Base-by-base conservation (phyloP, 1,140 invertebrate species). In the Babylonia areolata region DNA sequence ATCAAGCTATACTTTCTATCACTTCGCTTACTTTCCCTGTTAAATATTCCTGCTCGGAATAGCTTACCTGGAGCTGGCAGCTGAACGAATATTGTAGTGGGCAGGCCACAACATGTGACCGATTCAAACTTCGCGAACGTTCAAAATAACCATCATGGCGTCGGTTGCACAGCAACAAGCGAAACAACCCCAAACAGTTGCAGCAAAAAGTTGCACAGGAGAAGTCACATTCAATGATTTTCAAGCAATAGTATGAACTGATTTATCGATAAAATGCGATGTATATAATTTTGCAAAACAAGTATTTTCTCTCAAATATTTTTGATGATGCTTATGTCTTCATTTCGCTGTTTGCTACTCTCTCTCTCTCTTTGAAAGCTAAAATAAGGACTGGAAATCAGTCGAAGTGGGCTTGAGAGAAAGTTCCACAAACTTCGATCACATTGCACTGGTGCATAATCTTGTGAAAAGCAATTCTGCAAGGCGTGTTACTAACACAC, bases 81-180 rank as follows among this genome's bases (percentile, higher is more conserved):
- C 46, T 17, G 46, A 51, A 51, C 5, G 58, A 5, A 23, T 20
- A 28, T 0, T 1, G 23, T 23, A 64, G 58, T 6, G 28, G 58
- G 28, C 81, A 69, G n/a, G 81, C 80, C 37, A 40, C 2, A 82
- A 69, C 81, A 58, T 39, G 81, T 82, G 81, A 31, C 37, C 23
- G 11, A 77, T 77, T 40, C 75, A 40, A 77, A 77, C 75, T 77
- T 77, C 75, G 15, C 75, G 75, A 51, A 58, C 82, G 69, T 73
- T 46, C 82, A 84, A 84, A 84, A 84, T 39, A 84, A 9, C 12
- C 40, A 75, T 35, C 3, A 84, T 84, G 82, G 82, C 82, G 82
- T 84, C 82, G 20, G 58, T 73, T 75, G 82, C 64, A n/a, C 9
- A 46, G 69, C 69, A 33, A 84, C 82, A 73, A 31, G 33, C 82